These are phyloP conservation scores for Zophobas atratus DNA, from an alignment of 1,140 invertebrate genomes.

Conservation along the genomic window DNA sequence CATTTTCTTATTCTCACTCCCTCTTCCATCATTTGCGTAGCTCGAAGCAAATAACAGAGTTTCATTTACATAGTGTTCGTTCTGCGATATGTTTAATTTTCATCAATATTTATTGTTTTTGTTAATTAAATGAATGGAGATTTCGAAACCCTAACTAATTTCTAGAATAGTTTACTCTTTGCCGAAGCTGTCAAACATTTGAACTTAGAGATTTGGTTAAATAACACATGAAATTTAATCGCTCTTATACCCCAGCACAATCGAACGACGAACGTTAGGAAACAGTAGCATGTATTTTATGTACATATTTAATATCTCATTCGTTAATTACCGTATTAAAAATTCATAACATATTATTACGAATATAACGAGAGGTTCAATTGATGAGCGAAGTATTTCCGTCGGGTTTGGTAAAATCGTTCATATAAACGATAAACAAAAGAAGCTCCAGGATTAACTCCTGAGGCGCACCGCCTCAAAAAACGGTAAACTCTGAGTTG, in stretches of 20 bases:
- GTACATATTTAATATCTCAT: no score
- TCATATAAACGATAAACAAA: no score
- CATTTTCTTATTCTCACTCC: not conserved
- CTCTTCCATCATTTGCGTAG: not conserved
- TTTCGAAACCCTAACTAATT: not conserved
- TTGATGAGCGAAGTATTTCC: no score
- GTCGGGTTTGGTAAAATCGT: no score
- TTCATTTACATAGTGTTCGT: slow-evolving; percentile 6
- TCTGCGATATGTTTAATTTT: not conserved
- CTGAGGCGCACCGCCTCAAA: no score
- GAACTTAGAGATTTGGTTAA: not conserved
- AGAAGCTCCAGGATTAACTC: no score
- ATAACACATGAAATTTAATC: not conserved
- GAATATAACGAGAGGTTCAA: no score
- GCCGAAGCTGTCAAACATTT: slow-evolving; percentile 7
- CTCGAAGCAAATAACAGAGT: not conserved
- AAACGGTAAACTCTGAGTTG: no score
- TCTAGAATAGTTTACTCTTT: slow-evolving; percentile 3
- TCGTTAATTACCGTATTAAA: no score
- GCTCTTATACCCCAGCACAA: not conserved
- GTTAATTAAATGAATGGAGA: not conserved
- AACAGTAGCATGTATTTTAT: no score
- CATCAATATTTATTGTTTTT: slow-evolving; percentile 17
- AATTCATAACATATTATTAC: no score
- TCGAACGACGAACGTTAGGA: no score